Percentiles rank a stretch among this genome's conserved stretches.
Evolutionary conservation across 1,140 invertebrate genomes (phyloP).

Genomic region (Zaprionus davidi): DNA sequence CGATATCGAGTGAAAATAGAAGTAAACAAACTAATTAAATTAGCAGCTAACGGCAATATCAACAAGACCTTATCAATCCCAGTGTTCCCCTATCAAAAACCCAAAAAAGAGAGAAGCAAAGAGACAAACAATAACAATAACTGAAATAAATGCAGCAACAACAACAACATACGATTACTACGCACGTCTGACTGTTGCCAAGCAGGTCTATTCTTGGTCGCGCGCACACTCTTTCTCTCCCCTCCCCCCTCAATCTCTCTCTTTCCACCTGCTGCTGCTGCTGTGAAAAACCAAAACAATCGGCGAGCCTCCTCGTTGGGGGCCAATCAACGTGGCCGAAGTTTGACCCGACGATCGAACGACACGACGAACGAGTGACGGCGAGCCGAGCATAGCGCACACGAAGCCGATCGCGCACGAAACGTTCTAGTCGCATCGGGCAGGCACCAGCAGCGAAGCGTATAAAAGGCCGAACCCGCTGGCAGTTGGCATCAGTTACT

Average conservation of each 20-base stretch:
- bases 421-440: conserved; percentile 69
- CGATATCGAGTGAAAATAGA: conserved; percentile 43
- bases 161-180: neutral
- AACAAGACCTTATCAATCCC: conserved; percentile 51
- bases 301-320: conserved; percentile 64
- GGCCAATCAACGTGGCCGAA: conserved; percentile 65
- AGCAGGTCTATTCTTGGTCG: conserved; percentile 22
- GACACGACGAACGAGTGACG: conserved; percentile 3
- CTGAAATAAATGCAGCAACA: conserved; percentile 31
- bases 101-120: neutral
- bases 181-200: conserved; percentile 57
- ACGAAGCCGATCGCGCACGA: conserved; percentile 31
- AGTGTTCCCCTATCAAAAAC: conserved; percentile 32
- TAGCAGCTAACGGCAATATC: conserved; percentile 51
- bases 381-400: conserved; percentile 38
- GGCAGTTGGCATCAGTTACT: conserved; percentile 77
- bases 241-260: neutral
- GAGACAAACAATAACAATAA: conserved; percentile 32
- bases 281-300: conserved; percentile 77
- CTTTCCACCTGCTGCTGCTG: neutral
- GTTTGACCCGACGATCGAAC: conserved; percentile 46
- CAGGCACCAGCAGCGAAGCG: conserved; percentile 37
- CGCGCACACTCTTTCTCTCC: neutral
- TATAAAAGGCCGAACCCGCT: conserved; percentile 70
- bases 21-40: conserved; percentile 70